Base-by-base conservation (phyloP, 2,797 vertebrate species). In the Peromyscus nudipes region DNA sequence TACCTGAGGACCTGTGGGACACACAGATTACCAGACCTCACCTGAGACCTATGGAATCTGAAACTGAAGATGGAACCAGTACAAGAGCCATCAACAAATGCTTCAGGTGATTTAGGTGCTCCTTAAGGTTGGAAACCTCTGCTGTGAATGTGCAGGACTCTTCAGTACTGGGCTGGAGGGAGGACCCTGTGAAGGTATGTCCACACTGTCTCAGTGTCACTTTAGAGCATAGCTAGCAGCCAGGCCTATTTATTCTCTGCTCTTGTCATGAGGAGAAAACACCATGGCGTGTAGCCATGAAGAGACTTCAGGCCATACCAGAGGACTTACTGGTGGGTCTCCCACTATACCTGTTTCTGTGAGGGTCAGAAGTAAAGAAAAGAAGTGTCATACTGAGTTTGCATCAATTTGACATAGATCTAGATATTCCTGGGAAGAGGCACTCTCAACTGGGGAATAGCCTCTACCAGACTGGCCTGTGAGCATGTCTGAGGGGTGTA, bases 161-260 rank as follows among this genome's bases (percentile, higher is more conserved):
- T 34, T 52, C 14, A 29, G 12, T 31, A 9, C 62, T 85, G 4
- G 31, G 19, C n/a, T 40, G 27, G 55, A 64, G 19, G 25, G 31
- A 12, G 60, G 16, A 31, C 31, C n/a, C 25, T 60, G 31, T 25
- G 25, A 55, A 49, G 46, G 12, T 19, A 7, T 25, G 3, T 27
- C 4, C 27, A 40, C 5, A 12, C 12, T n/a, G 6, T 43, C 23
- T 27, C 8, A 0, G 1, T 60, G 14, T 77, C 1, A 4, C 6
- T 60, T 79, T 49, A 60, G 25, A 86, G 52, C 16, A 27, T 6
- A 62, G 62, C 71, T 79, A 17, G 43, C 11, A 43, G n/a, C n/a
- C 25, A n/a, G 9, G 40, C 12, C 12, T 40, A 13, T 40, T 73
- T 19, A 29, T 62, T 43, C 65, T 25, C 9, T 64, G 11, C 14